Conservation (phyloP, 1,140 invertebrate genomes). For the Campoletis sonorensis region DNA sequence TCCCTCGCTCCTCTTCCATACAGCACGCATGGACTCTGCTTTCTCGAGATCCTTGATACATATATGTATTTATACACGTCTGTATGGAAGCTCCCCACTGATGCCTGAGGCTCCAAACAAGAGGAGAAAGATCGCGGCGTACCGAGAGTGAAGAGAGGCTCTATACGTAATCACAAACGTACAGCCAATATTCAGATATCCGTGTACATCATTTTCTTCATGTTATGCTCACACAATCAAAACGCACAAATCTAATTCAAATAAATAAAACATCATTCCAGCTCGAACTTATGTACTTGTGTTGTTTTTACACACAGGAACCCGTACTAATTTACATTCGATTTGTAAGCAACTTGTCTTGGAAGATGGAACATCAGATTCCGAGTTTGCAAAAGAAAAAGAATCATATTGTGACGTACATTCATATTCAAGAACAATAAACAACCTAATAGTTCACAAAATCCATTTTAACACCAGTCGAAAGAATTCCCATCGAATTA, state of each 20-base stretch:
- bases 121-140: conserved; percentile 24
- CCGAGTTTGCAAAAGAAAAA: no score
- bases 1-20: conserved; percentile 7
- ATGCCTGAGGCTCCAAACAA: conserved; percentile 7
- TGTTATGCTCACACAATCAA: neutral
- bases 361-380: no score
- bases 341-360: neutral
- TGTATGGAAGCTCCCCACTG: conserved; percentile 53
- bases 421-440: no score
- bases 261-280: neutral
- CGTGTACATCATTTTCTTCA: neutral
- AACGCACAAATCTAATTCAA: neutral
- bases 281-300: neutral
- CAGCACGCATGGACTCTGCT: conserved; percentile 8
- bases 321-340: neutral
- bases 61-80: conserved; percentile 50
- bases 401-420: no score
- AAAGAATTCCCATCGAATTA: no score
- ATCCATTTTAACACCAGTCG: no score
- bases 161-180: neutral
- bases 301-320: no score
- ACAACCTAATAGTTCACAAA: no score
- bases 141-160: neutral
- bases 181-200: neutral
- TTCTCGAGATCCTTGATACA: conserved; percentile 9